A percentile compares a stretch with the other conserved stretches of the same genome.
These are phyloP conservation scores for Entomobrya proxima DNA, from an alignment of 2,888 invertebrate species.

Conservation along the genomic window DNA sequence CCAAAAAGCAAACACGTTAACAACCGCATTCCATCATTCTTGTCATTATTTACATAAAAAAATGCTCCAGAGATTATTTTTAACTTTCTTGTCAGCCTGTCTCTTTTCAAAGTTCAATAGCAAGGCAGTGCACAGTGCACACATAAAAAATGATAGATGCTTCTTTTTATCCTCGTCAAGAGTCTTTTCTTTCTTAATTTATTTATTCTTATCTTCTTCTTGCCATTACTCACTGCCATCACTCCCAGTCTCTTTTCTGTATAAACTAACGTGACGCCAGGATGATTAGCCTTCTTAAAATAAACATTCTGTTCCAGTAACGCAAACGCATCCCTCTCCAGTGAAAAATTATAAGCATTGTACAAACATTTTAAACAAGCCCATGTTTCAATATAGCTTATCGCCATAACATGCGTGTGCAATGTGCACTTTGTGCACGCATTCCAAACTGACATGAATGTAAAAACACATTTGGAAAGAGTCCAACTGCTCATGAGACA, in stretches of 20 bases:
- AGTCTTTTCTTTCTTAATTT: constrained; percentile 42
- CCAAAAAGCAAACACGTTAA: not conserved
- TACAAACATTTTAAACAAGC: no score
- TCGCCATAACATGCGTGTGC: no score
- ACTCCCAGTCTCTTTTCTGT: not conserved
- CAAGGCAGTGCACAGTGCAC: no score
- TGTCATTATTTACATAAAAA: constrained; percentile 30
- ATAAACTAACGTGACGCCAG: not conserved
- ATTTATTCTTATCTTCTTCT: constrained; percentile 59
- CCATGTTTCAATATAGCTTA: no score
- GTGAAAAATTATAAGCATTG: no score
- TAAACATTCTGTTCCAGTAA: constrained; percentile 50
- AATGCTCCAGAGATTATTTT: constrained; percentile 15
- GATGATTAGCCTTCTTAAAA: constrained; percentile 52
- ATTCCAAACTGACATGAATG: not conserved
- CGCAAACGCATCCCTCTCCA: not conserved
- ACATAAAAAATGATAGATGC: constrained; percentile 49
- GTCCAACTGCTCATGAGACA: not conserved
- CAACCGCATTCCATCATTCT: not conserved
- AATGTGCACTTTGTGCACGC: no score
- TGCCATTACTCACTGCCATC: constrained; percentile 40
- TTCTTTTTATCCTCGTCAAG: constrained; percentile 19
- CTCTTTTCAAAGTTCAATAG: constrained; percentile 27
- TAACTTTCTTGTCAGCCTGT: constrained; percentile 26
- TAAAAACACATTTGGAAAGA: not conserved